These are phyloP conservation scores for Arenicola marina DNA, from an alignment of 2,888 invertebrate genomes.

Conservation along the genomic window DNA sequence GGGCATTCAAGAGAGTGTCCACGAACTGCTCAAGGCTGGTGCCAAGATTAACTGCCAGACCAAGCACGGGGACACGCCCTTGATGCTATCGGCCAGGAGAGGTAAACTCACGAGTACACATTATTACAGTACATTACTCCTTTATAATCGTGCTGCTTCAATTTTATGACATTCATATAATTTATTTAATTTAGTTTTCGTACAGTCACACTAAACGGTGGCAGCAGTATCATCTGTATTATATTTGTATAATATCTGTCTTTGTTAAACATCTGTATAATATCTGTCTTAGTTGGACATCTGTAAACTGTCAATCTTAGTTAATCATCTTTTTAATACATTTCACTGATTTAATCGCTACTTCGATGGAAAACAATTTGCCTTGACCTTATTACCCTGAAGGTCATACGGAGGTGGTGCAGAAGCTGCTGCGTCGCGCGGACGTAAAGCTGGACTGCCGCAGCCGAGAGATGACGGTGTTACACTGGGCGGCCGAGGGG, in stretches of 20 bases:
- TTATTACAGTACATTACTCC: neutral
- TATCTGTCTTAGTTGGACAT: no score
- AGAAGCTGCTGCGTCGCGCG: conserved; percentile 6
- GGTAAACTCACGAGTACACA: conserved; percentile 20
- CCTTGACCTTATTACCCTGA: neutral
- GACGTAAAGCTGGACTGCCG: neutral
- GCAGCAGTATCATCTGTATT: neutral
- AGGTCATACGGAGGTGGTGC: conserved; percentile 19
- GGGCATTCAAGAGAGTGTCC: conserved; percentile 32
- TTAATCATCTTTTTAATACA: no score
- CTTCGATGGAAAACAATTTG: no score
- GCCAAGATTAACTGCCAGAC: conserved; percentile 38
- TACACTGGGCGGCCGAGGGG: conserved; percentile 26
- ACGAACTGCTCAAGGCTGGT: conserved; percentile 36
- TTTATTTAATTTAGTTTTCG: no score
- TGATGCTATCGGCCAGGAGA: conserved; percentile 39
- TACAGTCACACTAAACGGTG: neutral
- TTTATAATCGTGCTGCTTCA: no score
- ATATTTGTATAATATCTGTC: no score
- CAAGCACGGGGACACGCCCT: conserved; percentile 40
- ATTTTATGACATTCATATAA: no score
- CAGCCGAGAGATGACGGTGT: conserved; percentile 6
- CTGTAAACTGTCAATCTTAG: no score
- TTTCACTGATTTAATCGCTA: no score
- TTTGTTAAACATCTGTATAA: no score